Base-by-base conservation (phyloP, 1,140 invertebrate species). In the Copidosoma floridanum region DNA sequence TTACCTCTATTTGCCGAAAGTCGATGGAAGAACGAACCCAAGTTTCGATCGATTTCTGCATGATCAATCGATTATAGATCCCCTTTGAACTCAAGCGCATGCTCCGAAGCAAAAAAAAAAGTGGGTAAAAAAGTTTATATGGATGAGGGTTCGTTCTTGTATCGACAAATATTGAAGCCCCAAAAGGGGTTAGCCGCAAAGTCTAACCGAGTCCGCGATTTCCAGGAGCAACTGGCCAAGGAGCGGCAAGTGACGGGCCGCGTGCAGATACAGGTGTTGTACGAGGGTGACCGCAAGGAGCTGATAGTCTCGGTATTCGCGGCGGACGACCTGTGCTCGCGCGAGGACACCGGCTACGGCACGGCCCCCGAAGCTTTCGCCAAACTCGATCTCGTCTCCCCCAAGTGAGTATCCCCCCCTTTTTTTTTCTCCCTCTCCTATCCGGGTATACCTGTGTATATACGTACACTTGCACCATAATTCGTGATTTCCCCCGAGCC, bases 181-280 rank as follows among this genome's bases (percentile, higher is more conserved):
- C n/a, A n/a, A n/a, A n/a, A n/a, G n/a, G 8, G 32, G 14, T 3
- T 21, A 37, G 10, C 23, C 23, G 11, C 18, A 37, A 32, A 37
- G 23, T 20, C 4, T 18, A 11, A 40, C 21, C 26, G 8, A 4
- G 20, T 12, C 32, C 29, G 18, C 21, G n/a, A 8, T 38, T 58
- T 27, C 11, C 76, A 89, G 83, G 89, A 91, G 73, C 87, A 90
- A 84, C 79, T 88, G 48, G 85, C 85, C 4, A 85, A 88, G 29
- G 89, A 91, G 73, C 84, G 86, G 57, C 85, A 86, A 67, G 87
- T 92, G 56, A 87, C 84, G 26, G 89, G 89, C 18, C 83, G 91
- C 18, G 85, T 93, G 20, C 91, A 93, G 78, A 85, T 94, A 61
- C 91, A 93, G 78, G 87, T 94, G 18, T 92, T 89, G 86, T 94